Base-by-base conservation (phyloP, 1,140 invertebrate genomes). In the Chlorops oryzae region DNA sequence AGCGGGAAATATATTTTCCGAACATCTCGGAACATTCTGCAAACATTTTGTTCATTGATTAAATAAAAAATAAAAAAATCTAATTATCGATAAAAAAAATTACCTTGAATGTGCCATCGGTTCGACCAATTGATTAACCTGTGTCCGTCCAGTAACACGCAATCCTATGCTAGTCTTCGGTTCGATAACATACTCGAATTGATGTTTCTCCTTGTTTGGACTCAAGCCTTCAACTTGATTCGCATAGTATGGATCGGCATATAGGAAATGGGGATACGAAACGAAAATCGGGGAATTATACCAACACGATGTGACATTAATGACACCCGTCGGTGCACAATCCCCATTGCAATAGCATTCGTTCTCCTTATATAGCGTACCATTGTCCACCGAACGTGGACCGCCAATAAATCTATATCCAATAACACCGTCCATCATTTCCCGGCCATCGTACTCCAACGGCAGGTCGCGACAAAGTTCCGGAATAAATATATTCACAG, bases 201-300 rank as follows among this genome's bases (percentile, higher is more conserved):
- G 75, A 61, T 92, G 88, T 50, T 82, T 75, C 0, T 80, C 72
- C 47, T 80, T 75, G 22, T 84, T 69, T 0, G 92, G 90, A 1
- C 75, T 58, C 73, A 94, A 73, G 24, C 90, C 90, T 0, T 74
- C 69, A 7, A 93, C 80, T 4, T 73, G 65, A 0, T 83, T 56
- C 3, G 62, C 55, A 40, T 90, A 85, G 54, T 66, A 79, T 0
- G 80, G 75, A 73, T 92, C 88, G 1, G 83, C 88, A 48, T 84
- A 72, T 58, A 86, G 84, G 75, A 90, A 94, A 73, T 96, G 91
- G 0, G 92, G 91, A 55, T 84, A 82, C 6, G 90, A 90, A 17
- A 90, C 74, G 59, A 86, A 90, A 2, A 87, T 81, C 0, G 91
- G 91, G 5, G 86, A 80, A n/a, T 81, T 81, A 61, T 71, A 84